A percentile compares a stretch with the other conserved stretches of the same genome.
These are phyloP conservation scores for Exocentrus adspersus DNA, from an alignment of 2,888 invertebrate species.

Conservation along the genomic window DNA sequence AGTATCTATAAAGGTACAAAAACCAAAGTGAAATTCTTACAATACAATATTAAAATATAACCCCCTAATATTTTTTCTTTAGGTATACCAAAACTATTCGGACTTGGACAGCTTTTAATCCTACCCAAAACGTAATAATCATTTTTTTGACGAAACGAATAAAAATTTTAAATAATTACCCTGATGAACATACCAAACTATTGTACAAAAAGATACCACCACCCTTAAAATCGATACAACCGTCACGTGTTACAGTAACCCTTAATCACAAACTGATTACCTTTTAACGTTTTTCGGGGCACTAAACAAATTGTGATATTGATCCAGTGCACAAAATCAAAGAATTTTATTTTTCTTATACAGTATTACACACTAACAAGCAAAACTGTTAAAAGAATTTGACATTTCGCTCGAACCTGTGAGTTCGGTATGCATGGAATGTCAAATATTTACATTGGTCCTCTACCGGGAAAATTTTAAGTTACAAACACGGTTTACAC, in stretches of 20 bases:
- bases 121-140: too few relatives aligned
- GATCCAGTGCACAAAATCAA: slow-evolving; percentile 6
- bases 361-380: slow-evolving; percentile 60
- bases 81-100: too few relatives aligned
- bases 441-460: slow-evolving; percentile 75
- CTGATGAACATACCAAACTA: slow-evolving; percentile 19
- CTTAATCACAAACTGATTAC: slow-evolving; percentile 30
- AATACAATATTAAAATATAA: slow-evolving; percentile 24
- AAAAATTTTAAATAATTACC: background rate
- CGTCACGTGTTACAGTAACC: slow-evolving; percentile 51
- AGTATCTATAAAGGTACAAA: too few relatives aligned
- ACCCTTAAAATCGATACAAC: slow-evolving; percentile 49
- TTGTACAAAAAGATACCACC: slow-evolving; percentile 10
- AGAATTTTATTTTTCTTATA: slow-evolving; percentile 50
- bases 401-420: slow-evolving; percentile 79
- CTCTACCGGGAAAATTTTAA: slow-evolving; percentile 68
- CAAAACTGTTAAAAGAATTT: slow-evolving; percentile 68
- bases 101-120: too few relatives aligned
- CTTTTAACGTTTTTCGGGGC: slow-evolving; percentile 28
- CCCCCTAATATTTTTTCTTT: slow-evolving; percentile 24
- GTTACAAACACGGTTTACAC: slow-evolving; percentile 47
- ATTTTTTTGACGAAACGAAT: too few relatives aligned
- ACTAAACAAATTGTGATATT: background rate
- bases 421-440: slow-evolving; percentile 73
- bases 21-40: too few relatives aligned